phyloP scores from a whole-genome alignment of 2,113 vertebrate species.

The Callospermophilus lateralis region DNA sequence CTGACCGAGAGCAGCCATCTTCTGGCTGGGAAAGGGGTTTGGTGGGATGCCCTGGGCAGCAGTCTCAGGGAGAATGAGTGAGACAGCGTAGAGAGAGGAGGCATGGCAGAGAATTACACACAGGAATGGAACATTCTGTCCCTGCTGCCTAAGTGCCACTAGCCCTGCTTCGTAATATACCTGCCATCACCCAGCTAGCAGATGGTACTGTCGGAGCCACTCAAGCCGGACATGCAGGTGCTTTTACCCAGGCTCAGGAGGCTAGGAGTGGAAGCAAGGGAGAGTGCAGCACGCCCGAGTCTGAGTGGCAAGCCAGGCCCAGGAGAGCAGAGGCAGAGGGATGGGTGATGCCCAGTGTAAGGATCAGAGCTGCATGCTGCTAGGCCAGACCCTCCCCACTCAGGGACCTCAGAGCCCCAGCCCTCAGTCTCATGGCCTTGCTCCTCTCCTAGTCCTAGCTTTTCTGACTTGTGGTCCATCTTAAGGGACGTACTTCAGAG shows the following conservation, averaged over 20 bases:
- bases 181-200: background rate
- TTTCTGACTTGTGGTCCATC: background rate
- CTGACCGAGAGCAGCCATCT: background rate
- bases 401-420: background rate
- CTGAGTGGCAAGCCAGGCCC: accelerated
- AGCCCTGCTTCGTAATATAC: background rate
- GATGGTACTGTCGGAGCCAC: background rate
- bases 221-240: background rate
- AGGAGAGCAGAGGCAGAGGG: too few species aligned
- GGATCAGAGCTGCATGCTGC: background rate
- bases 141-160: accelerated
- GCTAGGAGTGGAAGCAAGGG: background rate
- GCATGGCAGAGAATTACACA: background rate
- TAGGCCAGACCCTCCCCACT: background rate
- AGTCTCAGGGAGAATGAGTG: accelerated
- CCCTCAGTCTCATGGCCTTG: too few species aligned
- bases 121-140: background rate
- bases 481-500: background rate
- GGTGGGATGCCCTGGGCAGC: background rate
- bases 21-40: background rate
- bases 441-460: background rate
- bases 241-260: background rate
- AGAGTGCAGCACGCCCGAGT: too few species aligned
- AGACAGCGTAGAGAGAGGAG: too few species aligned
- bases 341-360: background rate